phyloP scores from a whole-genome alignment of 1,140 invertebrate species.

The Paralvinella palmiformis region DNA sequence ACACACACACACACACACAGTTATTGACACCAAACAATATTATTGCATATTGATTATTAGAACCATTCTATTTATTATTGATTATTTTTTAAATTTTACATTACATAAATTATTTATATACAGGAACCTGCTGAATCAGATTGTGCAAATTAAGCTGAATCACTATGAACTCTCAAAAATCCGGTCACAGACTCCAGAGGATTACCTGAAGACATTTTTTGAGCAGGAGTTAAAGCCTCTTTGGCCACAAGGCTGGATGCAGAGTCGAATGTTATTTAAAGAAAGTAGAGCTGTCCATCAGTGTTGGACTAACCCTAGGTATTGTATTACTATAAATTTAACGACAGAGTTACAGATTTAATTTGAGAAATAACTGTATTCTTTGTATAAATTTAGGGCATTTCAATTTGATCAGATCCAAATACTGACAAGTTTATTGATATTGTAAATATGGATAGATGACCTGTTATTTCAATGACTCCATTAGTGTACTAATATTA shows the following conservation, averaged over 20 bases:
- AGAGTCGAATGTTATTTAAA: constrained; percentile 43
- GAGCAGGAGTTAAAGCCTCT: constrained; percentile 54
- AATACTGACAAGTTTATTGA: too few species aligned
- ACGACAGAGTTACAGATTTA: too few species aligned
- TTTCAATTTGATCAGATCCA: too few species aligned
- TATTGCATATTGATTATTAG: constrained; percentile 10
- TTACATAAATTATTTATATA: neutral
- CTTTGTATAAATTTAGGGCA: too few species aligned
- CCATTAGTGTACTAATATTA: too few species aligned
- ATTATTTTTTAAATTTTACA: constrained; percentile 16
- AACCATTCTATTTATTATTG: constrained; percentile 12
- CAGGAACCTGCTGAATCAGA: constrained; percentile 52
- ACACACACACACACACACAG: neutral
- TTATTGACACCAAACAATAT: constrained; percentile 5
- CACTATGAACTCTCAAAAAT: constrained; percentile 53
- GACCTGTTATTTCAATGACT: too few species aligned
- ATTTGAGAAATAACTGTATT: too few species aligned
- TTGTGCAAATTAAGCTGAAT: constrained; percentile 52
- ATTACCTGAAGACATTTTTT: constrained; percentile 54
- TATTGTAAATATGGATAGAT: too few species aligned
- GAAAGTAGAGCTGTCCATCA: constrained; percentile 40
- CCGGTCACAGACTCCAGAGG: constrained; percentile 54
- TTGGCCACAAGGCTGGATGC: constrained; percentile 60
- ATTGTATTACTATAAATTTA: too few species aligned
- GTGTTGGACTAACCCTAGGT: constrained; percentile 22